Evolutionary conservation across 2,888 invertebrate species (phyloP).

Genomic region (Syrista parreyssii): DNA sequence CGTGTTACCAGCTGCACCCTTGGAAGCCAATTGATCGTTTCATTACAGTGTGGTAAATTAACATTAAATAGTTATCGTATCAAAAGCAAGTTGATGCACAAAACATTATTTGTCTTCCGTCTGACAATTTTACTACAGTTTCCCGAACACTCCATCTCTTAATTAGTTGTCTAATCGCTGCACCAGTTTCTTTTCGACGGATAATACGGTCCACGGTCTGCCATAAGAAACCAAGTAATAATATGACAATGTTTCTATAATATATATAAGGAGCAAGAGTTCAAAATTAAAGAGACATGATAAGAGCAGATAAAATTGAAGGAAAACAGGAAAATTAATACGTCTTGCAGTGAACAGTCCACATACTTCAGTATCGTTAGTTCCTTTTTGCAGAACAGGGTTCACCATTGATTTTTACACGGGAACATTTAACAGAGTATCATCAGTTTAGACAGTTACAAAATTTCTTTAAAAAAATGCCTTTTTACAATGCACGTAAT

Average conservation of each 20-base stretch:
- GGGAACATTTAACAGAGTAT: background rate
- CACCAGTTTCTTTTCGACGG: background rate
- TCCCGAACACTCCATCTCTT: background rate
- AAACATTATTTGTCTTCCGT: background rate
- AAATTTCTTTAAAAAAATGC: background rate
- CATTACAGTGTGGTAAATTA: conserved; percentile 18
- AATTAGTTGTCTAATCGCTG: background rate
- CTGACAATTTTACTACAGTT: background rate
- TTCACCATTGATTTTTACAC: background rate
- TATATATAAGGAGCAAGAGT: conserved; percentile 19
- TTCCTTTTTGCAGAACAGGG: background rate
- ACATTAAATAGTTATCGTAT: conserved; percentile 5
- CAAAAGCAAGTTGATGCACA: conserved; percentile 20
- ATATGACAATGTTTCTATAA: conserved; percentile 30
- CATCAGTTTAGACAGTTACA: background rate
- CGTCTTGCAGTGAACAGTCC: background rate
- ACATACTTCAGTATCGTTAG: background rate
- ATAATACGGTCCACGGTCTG: background rate
- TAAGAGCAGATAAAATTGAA: background rate
- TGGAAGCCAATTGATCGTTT: conserved; percentile 49
- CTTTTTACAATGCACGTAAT: background rate
- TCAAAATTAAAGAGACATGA: conserved; percentile 14
- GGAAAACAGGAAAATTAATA: background rate
- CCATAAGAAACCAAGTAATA: conserved; percentile 23
- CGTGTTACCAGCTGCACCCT: conserved; percentile 72